phyloP scores from a whole-genome alignment of 2,888 invertebrate genomes.

The Digitonthophagus gazella region DNA sequence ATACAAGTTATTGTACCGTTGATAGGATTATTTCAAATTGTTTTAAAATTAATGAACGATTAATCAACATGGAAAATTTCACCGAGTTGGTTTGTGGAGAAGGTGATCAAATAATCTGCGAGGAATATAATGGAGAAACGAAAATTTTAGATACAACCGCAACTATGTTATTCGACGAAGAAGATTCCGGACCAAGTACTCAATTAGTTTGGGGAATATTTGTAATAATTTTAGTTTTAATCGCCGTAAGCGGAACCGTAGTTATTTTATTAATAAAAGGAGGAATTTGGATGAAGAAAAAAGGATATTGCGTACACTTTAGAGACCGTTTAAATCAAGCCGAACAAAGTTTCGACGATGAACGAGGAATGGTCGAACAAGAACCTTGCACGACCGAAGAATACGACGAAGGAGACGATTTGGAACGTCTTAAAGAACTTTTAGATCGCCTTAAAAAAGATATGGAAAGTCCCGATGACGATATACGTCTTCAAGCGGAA shows the following conservation, averaged over 20 bases:
- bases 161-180: conserved; percentile 39
- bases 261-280: conserved; percentile 57
- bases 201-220: conserved; percentile 45
- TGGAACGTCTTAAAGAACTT: conserved; percentile 73
- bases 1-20: conserved; percentile 64
- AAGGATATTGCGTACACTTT: conserved; percentile 56
- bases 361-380: conserved; percentile 49
- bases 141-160: conserved; percentile 45
- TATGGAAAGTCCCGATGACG: conserved; percentile 70
- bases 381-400: conserved; percentile 35
- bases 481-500: conserved; percentile 62
- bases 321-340: conserved; percentile 57
- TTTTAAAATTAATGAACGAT: conserved; percentile 63
- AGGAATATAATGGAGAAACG: conserved; percentile 53
- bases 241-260: conserved; percentile 55
- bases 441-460: conserved; percentile 66
- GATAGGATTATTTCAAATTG: conserved; percentile 60
- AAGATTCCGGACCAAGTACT: conserved; percentile 35
- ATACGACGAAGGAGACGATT: conserved; percentile 63
- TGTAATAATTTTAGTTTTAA: conserved; percentile 55
- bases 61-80: conserved; percentile 63
- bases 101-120: conserved; percentile 58
- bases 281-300: conserved; percentile 58
- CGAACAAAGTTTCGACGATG: conserved; percentile 57
- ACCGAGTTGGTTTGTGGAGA: conserved; percentile 61